Percentiles rank a stretch among this genome's conserved stretches.
phyloP scores from a whole-genome alignment of 1,140 invertebrate species.

The Pseudomyrmex concolor region DNA sequence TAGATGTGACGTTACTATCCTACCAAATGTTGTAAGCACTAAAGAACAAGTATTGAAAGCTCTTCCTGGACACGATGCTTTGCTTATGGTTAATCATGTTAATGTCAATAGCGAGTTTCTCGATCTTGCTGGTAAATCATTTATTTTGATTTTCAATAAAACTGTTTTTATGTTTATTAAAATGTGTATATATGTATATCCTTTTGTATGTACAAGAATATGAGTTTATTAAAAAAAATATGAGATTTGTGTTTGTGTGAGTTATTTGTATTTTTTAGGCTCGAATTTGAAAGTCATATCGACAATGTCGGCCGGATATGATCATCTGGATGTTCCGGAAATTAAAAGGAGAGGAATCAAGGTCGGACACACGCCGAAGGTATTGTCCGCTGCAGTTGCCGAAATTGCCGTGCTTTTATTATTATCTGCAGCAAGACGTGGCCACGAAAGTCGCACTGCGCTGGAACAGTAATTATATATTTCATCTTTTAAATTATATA shows the following conservation, averaged over 20 bases:
- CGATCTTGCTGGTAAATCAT: slow-evolving; percentile 75
- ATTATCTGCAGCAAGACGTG: slow-evolving; percentile 90
- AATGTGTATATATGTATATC: no score
- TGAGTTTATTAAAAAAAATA: no score
- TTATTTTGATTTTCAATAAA: neutral
- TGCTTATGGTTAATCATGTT: slow-evolving; percentile 72
- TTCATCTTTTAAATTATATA: slow-evolving; percentile 20
- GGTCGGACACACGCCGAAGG: slow-evolving; percentile 92
- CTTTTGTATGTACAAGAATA: neutral
- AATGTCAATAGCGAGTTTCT: slow-evolving; percentile 78
- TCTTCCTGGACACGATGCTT: slow-evolving; percentile 78
- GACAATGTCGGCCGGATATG: slow-evolving; percentile 92
- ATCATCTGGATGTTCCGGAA: slow-evolving; percentile 89
- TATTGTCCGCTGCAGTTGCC: slow-evolving; percentile 92
- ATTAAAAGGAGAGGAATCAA: slow-evolving; percentile 88
- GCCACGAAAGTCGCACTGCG: slow-evolving; percentile 89
- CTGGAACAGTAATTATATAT: slow-evolving; percentile 87
- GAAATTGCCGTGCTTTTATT: slow-evolving; percentile 92
- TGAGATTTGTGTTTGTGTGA: no score
- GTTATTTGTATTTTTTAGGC: slow-evolving; percentile 80
- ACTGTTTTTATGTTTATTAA: neutral
- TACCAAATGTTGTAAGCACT: slow-evolving; percentile 56
- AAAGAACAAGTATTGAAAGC: slow-evolving; percentile 72
- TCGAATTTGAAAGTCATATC: slow-evolving; percentile 88
- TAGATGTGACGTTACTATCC: slow-evolving; percentile 79